Conservation (phyloP, 1,140 invertebrate genomes). For the Zaprionus capensis region DNA sequence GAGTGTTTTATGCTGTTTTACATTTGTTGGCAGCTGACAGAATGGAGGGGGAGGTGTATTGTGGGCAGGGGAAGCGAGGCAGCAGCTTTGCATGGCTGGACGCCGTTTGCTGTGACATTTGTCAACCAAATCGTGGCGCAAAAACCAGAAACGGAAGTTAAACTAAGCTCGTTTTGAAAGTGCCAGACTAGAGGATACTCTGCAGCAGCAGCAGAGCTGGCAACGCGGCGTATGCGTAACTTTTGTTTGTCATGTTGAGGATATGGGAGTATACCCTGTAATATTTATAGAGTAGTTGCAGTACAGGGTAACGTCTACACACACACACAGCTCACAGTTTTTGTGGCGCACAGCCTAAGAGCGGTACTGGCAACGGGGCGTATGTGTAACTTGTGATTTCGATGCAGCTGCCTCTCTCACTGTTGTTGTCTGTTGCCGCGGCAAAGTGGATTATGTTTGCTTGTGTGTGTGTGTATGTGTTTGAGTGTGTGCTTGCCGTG, state of each 20-base stretch:
- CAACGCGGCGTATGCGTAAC: not conserved
- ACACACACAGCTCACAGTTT: not conserved
- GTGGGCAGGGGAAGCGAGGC: not conserved
- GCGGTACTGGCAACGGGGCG: conserved; percentile 55
- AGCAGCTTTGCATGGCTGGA: conserved; percentile 33
- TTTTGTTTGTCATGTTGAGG: not conserved
- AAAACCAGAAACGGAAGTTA: conserved; percentile 38
- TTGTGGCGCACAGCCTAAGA: not conserved
- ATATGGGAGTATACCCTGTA: not conserved
- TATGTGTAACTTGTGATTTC: conserved; percentile 73
- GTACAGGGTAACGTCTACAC: not conserved
- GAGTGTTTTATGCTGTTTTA: conserved; percentile 77
- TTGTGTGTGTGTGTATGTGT: conserved; percentile 25
- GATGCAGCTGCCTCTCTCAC: conserved; percentile 25
- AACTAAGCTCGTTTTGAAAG: not conserved
- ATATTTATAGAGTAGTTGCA: not conserved
- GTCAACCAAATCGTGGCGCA: conserved; percentile 60
- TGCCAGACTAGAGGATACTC: conserved; percentile 2
- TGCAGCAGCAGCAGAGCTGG: not conserved
- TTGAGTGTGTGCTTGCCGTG: not conserved
- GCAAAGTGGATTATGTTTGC: conserved; percentile 71
- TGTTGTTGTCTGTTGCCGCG: conserved; percentile 33
- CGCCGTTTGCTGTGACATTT: conserved; percentile 68
- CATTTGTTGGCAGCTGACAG: conserved; percentile 51
- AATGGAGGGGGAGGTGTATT: conserved; percentile 5